Evolutionary conservation across 2,797 vertebrate genomes (phyloP).

Genomic region (Echeneis naucrates): DNA sequence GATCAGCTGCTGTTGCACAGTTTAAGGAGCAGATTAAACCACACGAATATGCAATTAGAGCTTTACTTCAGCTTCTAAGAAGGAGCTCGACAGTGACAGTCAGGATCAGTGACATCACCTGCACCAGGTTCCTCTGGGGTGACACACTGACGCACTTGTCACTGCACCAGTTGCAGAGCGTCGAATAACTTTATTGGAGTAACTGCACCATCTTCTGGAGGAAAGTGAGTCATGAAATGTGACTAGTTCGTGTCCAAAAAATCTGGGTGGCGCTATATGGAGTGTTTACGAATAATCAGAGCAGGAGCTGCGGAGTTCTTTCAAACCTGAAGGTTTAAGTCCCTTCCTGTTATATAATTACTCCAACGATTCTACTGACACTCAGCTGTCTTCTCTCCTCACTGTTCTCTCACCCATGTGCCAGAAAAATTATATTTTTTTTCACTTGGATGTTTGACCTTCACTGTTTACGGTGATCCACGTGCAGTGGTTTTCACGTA

Average conservation of each 20-base stretch:
- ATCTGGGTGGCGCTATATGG: slow-evolving; percentile 20
- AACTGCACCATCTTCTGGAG: slow-evolving; percentile 65
- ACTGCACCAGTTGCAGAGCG: too few relatives aligned
- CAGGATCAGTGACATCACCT: slow-evolving; percentile 17
- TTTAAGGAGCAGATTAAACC: background rate
- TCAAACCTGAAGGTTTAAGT: background rate
- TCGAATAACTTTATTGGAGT: slow-evolving; percentile 1
- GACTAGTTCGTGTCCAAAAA: background rate
- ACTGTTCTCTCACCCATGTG: background rate
- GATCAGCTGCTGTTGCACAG: too few relatives aligned
- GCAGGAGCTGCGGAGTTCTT: background rate
- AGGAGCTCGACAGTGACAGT: too few relatives aligned
- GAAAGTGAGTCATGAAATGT: background rate
- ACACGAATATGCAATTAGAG: background rate
- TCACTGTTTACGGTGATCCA: background rate
- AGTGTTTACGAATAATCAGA: background rate
- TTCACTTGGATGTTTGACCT: background rate
- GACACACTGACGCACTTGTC: background rate
- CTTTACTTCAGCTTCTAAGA: too few relatives aligned
- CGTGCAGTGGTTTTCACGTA: too few relatives aligned
- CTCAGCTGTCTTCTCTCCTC: background rate
- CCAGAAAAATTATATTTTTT: too few relatives aligned
- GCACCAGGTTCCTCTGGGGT: slow-evolving; percentile 2
- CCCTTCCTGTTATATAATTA: background rate
- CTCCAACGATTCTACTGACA: background rate